Evolutionary conservation across 1,140 invertebrate species (phyloP), one percentile per base, ranked within the genome.

Genomic region (Drosophila arawakana): DNA sequence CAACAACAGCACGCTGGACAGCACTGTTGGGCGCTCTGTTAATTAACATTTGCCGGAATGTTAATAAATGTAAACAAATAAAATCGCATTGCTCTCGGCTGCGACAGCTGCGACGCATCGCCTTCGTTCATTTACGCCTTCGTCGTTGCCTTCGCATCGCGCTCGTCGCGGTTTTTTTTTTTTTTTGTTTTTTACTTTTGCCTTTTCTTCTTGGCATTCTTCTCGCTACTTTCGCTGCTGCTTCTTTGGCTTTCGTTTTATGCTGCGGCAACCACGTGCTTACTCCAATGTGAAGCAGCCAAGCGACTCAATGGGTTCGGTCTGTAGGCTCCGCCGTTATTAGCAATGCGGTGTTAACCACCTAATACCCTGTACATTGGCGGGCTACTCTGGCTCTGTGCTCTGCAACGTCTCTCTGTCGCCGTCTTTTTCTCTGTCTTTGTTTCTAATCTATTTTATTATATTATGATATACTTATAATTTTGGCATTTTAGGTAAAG

Each of bases 31-130:
- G 2, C 43, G 11, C 67, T 46, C 73, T 77, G 62, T 67, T 72
- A 73, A 30, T 41, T 61, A 47, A 73, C 65, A 73, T 21, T 46
- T 69, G 68, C 73, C 68, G 77, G 60, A 85, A 68, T 83, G 81
- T 83, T 77, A 69, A 43, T 55, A 65, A 77, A 80, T 66, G 81
- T 85, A 83, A 83, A 84, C 81, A 83, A 85, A 73, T 68, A 54
- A 67, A 54, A 69, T 61, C 65, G 71, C 68, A 69, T 55, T 44
- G 30, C 34, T 37, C 39, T 57, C 25, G 25, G 6, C 25, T 30
- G 57, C 69, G 25, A 41, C 15, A 41, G 6, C 25, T 30, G 57
- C 69, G 25, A 41, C 15, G 58, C 58, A 7, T 37, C 43, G 59
- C 30, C n/a, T 18, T 49, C 44, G 21, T 21, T 47, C 46, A n/a